Percentiles rank a stretch among this genome's conserved stretches.
Evolutionary conservation across 2,888 invertebrate species (phyloP).

Genomic region (Calephelis perditalis): DNA sequence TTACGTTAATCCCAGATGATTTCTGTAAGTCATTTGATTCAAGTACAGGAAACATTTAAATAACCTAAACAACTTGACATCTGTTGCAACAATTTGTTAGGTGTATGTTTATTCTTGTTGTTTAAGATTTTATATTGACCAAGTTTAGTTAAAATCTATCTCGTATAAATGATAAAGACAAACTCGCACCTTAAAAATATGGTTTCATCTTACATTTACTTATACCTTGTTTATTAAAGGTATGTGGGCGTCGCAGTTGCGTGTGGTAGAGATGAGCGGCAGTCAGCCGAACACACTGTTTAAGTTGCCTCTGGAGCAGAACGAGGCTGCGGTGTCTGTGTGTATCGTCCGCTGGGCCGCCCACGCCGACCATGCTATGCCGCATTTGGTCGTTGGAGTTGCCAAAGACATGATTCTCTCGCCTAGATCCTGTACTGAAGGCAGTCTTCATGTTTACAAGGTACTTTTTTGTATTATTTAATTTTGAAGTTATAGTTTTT

Average conservation of each 20-base stretch:
- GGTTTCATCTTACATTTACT: too few relatives aligned
- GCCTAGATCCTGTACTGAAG: constrained; percentile 89
- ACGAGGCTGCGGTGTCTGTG: constrained; percentile 96
- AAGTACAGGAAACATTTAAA: constrained; percentile 57
- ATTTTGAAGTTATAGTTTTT: too few relatives aligned
- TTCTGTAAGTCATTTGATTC: constrained; percentile 69
- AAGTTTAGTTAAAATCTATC: too few relatives aligned
- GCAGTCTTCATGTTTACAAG: constrained; percentile 93
- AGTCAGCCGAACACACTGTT: constrained; percentile 85
- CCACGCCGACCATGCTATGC: constrained; percentile 58
- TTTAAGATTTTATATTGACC: too few relatives aligned
- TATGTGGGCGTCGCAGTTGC: constrained; percentile 96
- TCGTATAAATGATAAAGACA: too few relatives aligned
- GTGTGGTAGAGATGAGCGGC: constrained; percentile 88
- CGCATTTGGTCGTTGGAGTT: constrained; percentile 91
- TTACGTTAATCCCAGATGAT: constrained; percentile 73
- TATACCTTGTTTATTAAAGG: constrained; percentile 60
- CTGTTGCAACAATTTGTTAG: too few relatives aligned
- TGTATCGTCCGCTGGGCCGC: constrained; percentile 88
- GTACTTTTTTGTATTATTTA: constrained; percentile 35
- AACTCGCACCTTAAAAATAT: too few relatives aligned
- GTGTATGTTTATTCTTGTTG: too few relatives aligned
- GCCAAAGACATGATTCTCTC: constrained; percentile 94
- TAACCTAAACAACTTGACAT: background rate
- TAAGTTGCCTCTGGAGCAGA: constrained; percentile 92